These are phyloP conservation scores for Patella ulyssiponensis DNA, from an alignment of 2,888 invertebrate genomes.

Conservation along the genomic window DNA sequence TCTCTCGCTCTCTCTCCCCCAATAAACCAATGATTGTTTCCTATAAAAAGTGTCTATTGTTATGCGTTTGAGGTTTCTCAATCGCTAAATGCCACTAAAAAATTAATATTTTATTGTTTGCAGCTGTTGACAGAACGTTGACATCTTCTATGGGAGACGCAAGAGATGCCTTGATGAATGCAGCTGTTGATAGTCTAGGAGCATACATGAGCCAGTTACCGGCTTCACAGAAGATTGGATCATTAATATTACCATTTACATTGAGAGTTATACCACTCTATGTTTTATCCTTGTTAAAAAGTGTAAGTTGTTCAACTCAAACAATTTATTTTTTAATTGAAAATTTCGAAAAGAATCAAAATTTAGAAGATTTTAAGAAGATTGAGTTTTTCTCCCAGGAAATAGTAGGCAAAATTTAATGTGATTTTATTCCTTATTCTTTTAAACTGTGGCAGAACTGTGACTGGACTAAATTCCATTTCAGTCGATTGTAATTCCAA, in stretches of 20 bases:
- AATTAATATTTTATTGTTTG: conserved; percentile 30
- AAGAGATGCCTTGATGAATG: conserved; percentile 95
- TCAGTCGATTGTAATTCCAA: no score
- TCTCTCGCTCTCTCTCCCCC: no score
- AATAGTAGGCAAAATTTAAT: no score
- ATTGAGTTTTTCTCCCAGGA: no score
- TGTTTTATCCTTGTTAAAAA: conserved; percentile 90
- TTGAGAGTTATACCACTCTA: conserved; percentile 89
- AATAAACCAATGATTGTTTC: no score
- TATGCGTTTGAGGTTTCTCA: no score
- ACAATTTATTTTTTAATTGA: no score
- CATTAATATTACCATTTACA: conserved; percentile 83
- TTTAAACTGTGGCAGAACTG: no score
- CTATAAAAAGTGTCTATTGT: not conserved
- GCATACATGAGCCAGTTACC: conserved; percentile 80
- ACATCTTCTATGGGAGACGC: conserved; percentile 91
- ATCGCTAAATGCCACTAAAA: not conserved
- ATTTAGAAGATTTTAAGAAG: no score
- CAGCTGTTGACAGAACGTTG: conserved; percentile 91
- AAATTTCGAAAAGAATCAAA: no score
- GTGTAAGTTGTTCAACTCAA: conserved; percentile 75
- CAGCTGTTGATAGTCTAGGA: conserved; percentile 89
- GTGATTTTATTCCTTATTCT: no score
- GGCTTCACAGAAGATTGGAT: conserved; percentile 73
- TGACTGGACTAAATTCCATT: no score